phyloP scores from a whole-genome alignment of 2,113 vertebrate species.

The Xyliphius kryptos region DNA sequence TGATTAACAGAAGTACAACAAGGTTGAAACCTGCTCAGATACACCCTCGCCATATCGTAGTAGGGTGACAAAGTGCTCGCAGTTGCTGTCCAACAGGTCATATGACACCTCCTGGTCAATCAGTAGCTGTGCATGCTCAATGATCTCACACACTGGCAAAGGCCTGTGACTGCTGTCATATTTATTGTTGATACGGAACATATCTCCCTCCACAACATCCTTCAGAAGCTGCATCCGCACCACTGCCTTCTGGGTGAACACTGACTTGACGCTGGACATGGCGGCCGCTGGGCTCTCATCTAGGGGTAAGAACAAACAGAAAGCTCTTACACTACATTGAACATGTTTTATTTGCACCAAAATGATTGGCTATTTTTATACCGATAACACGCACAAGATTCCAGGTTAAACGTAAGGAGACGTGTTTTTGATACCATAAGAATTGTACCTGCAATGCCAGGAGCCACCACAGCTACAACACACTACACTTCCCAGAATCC shows the following conservation, averaged over 20 bases:
- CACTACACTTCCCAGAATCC: too few relatives aligned
- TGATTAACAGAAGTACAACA: too few relatives aligned
- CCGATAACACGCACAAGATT: too few relatives aligned
- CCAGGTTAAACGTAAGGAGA: too few relatives aligned
- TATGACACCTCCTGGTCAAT: slow-evolving; percentile 81
- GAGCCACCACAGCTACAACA: too few relatives aligned
- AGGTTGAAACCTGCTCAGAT: slow-evolving; percentile 76
- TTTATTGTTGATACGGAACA: slow-evolving; percentile 85
- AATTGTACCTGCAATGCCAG: too few relatives aligned
- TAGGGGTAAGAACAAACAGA: too few relatives aligned
- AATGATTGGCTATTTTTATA: too few relatives aligned
- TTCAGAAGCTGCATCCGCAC: slow-evolving; percentile 88
- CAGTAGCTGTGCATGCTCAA: slow-evolving; percentile 64
- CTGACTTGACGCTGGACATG: slow-evolving; percentile 74
- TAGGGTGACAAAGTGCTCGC: slow-evolving; percentile 88
- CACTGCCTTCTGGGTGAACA: slow-evolving; percentile 81
- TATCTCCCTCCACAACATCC: slow-evolving; percentile 75
- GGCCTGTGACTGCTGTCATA: slow-evolving; percentile 72
- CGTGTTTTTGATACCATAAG: too few relatives aligned
- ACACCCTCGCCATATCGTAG: slow-evolving; percentile 80
- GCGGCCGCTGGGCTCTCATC: slow-evolving; percentile 68
- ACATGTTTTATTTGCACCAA: too few relatives aligned
- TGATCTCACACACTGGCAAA: slow-evolving; percentile 72
- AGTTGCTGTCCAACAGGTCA: slow-evolving; percentile 81
- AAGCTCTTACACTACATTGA: too few relatives aligned